Percentiles rank a stretch among this genome's conserved stretches.
These are phyloP conservation scores for Copsychus sechellarum DNA, from an alignment of 2,113 vertebrate species.

Conservation along the genomic window DNA sequence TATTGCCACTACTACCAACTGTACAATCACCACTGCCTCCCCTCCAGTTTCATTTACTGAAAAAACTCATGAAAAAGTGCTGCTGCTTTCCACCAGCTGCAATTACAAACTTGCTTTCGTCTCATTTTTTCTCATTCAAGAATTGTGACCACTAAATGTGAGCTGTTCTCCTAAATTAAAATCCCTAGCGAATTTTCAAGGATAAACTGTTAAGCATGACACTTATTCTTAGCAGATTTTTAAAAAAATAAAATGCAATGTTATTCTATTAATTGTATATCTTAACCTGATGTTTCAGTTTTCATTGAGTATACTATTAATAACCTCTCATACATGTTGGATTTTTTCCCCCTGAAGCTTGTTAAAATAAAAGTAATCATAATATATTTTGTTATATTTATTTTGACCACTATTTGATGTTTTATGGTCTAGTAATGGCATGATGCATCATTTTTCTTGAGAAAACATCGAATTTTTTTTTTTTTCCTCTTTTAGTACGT, in stretches of 20 bases:
- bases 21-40: not conserved
- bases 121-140: not conserved
- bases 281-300: not conserved
- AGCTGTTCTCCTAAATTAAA: not conserved
- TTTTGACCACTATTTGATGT: not conserved
- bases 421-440: not conserved
- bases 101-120: not conserved
- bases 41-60: not conserved
- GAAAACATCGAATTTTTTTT: not conserved
- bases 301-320: not conserved
- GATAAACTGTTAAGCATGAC: not conserved
- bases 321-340: fast-evolving
- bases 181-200: not conserved
- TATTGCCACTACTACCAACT: not conserved
- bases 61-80: not conserved
- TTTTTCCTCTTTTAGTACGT: not conserved
- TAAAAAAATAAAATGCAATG: not conserved
- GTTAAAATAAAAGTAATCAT: not conserved
- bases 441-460: not conserved
- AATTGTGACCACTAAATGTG: not conserved
- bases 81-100: not conserved
- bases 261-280: not conserved
- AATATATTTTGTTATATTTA: not conserved
- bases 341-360: not conserved
- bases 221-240: not conserved